Conservation (phyloP, 1,140 invertebrate species). For the Caenorhabditis brenneri region DNA sequence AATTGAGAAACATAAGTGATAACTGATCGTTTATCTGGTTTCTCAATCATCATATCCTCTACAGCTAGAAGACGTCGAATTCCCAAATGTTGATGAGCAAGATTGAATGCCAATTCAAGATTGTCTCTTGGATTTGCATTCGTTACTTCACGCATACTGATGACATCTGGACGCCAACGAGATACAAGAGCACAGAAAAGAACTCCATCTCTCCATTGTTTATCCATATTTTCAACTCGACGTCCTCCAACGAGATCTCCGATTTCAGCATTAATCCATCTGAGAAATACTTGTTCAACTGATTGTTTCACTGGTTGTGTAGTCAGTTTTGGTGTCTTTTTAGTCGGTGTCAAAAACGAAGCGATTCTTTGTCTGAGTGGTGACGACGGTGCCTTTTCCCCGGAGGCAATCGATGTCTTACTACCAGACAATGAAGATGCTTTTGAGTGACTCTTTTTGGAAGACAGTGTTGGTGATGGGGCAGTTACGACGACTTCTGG, state of each 20-base stretch:
- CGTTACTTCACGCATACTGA: conserved; percentile 82
- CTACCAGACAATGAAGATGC: conserved; percentile 23
- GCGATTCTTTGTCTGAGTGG: conserved; percentile 43
- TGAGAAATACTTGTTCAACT: conserved; percentile 86
- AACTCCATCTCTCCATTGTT: conserved; percentile 93
- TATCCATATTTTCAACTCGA: conserved; percentile 87
- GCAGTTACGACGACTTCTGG: background rate
- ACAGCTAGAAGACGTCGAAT: conserved; percentile 84
- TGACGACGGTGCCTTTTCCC: conserved; percentile 32
- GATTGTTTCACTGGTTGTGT: conserved; percentile 72
- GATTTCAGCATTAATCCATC: conserved; percentile 91
- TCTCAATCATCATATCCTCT: conserved; percentile 89
- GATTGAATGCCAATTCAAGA: conserved; percentile 88
- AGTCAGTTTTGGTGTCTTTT: conserved; percentile 7
- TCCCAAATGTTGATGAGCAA: conserved; percentile 88
- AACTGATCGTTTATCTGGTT: conserved; percentile 96
- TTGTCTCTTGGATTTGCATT: conserved; percentile 81
- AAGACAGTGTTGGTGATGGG: conserved; percentile 16
- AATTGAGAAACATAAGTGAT: conserved; percentile 99
- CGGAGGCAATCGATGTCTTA: conserved; percentile 26
- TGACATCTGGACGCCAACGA: conserved; percentile 86
- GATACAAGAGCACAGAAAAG: conserved; percentile 90
- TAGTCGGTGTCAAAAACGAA: conserved; percentile 45
- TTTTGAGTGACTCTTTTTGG: conserved; percentile 41
- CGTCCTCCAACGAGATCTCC: conserved; percentile 66